These are phyloP conservation scores for Alectoris magna DNA, from an alignment of 2,797 vertebrate genomes.

Conservation along the genomic window DNA sequence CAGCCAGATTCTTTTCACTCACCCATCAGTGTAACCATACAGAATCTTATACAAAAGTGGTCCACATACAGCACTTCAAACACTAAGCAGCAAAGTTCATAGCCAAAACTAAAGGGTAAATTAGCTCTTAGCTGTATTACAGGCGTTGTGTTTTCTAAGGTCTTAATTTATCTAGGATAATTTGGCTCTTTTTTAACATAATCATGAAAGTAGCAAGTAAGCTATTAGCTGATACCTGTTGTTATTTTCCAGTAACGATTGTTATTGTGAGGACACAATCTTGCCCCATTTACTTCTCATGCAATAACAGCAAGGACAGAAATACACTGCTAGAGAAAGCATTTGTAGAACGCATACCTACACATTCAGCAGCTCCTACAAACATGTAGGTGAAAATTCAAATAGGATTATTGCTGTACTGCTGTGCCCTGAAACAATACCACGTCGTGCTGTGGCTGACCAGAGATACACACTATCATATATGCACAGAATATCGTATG, in stretches of 20 bases:
- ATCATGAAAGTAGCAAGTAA: not conserved
- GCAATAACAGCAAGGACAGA: not conserved
- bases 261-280: not conserved
- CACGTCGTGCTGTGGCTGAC: not conserved
- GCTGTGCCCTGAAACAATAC: not conserved
- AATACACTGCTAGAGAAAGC: not conserved
- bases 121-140: not conserved
- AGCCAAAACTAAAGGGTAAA: not conserved
- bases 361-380: not conserved
- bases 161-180: not conserved
- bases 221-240: not conserved
- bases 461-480: fast-evolving
- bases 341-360: not conserved
- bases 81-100: not conserved
- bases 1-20: not conserved
- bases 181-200: not conserved
- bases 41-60: not conserved
- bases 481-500: not conserved
- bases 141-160: not conserved
- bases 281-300: not conserved
- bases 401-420: not conserved
- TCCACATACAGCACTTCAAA: not conserved
- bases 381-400: not conserved
- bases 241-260: not conserved
- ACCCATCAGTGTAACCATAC: too few species aligned